These are phyloP conservation scores for Apteryx mantelli DNA, from an alignment of 2,113 vertebrate genomes.

Conservation along the genomic window DNA sequence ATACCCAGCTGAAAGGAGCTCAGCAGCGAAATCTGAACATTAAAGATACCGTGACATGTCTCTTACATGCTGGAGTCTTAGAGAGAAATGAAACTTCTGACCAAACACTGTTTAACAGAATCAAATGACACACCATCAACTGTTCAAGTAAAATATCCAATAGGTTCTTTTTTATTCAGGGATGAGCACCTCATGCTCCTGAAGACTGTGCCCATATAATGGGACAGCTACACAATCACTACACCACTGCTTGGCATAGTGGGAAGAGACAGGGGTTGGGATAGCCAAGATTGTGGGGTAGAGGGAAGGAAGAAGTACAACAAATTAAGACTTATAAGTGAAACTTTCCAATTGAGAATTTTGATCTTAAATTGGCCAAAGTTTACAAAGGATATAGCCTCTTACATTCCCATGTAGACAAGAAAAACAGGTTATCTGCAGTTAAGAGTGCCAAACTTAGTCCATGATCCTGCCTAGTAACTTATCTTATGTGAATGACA, in stretches of 20 bases:
- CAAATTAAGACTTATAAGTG: background rate
- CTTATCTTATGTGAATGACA: background rate
- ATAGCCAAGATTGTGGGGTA: background rate
- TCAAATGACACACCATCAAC: background rate
- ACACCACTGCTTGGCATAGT: background rate
- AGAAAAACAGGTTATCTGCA: background rate
- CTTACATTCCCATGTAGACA: background rate
- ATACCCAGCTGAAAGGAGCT: background rate
- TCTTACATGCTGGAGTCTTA: background rate
- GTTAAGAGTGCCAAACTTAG: background rate
- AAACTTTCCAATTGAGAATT: background rate
- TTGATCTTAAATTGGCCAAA: background rate
- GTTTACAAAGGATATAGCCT: background rate
- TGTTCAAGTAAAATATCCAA: background rate
- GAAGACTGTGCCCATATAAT: background rate
- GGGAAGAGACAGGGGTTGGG: background rate
- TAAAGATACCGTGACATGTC: fast-evolving
- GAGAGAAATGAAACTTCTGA: background rate
- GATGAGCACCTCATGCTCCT: background rate
- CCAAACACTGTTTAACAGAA: background rate
- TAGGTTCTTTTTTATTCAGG: background rate
- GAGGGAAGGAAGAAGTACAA: background rate
- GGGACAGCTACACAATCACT: background rate
- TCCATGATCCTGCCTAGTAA: background rate
- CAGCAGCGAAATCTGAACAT: background rate